These are phyloP conservation scores for Willowsia nigromaculata DNA, from an alignment of 2,888 invertebrate species.

Conservation along the genomic window DNA sequence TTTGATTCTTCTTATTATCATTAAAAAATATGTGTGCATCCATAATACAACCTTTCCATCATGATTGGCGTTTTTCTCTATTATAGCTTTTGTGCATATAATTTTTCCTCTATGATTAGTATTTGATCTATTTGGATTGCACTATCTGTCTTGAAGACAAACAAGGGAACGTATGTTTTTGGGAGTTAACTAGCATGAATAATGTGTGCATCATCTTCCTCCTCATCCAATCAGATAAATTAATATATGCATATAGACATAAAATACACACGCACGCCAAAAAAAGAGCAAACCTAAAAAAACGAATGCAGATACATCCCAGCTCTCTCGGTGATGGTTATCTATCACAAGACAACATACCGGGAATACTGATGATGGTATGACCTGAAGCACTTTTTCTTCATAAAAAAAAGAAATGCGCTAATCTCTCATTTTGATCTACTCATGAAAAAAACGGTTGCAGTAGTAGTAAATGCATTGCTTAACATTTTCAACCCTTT, in stretches of 20 bases:
- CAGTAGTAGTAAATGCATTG: background rate
- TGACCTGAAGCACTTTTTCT: constrained; percentile 45
- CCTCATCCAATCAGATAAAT: constrained; percentile 21
- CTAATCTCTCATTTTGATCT: background rate
- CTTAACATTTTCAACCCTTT: too few species aligned
- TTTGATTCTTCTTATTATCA: background rate
- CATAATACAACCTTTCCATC: background rate
- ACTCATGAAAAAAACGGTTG: background rate
- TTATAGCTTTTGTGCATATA: background rate
- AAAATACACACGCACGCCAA: constrained; percentile 2
- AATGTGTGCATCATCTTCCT: constrained; percentile 57
- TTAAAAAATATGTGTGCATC: background rate
- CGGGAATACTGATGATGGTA: background rate
- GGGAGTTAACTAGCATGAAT: constrained; percentile 63
- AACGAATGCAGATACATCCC: background rate
- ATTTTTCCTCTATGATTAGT: background rate
- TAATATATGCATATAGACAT: background rate
- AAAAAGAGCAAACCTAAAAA: background rate
- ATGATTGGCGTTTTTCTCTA: background rate
- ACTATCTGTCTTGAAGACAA: background rate
- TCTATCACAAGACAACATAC: background rate
- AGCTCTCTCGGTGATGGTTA: background rate
- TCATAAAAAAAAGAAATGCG: constrained; percentile 26
- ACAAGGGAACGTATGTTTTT: background rate
- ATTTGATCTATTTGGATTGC: background rate